phyloP scores from a whole-genome alignment of 2,888 invertebrate species.

The Petrolisthes cinctipes region DNA sequence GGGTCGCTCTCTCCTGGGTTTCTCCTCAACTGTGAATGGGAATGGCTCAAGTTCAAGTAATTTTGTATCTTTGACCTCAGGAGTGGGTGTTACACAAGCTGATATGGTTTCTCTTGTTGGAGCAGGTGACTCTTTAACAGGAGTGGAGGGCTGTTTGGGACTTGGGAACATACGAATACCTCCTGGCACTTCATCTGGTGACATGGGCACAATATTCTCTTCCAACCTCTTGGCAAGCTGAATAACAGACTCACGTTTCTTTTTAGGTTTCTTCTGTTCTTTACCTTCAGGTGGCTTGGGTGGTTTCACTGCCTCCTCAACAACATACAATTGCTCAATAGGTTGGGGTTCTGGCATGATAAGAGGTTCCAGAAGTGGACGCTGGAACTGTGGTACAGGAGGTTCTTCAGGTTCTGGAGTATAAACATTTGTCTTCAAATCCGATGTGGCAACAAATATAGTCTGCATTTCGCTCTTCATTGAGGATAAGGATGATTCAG shows the following conservation, averaged over 20 bases:
- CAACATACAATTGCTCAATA: conserved; percentile 16
- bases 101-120: conserved; percentile 35
- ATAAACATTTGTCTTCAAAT: conserved; percentile 39
- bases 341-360: conserved; percentile 34
- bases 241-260: conserved; percentile 62
- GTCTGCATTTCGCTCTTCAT: conserved; percentile 38
- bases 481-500: conserved; percentile 29
- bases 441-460: conserved; percentile 42
- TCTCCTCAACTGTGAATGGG: conserved; percentile 59
- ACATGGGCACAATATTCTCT: conserved; percentile 62
- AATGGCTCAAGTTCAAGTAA: conserved; percentile 65
- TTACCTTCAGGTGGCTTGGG: conserved; percentile 54
- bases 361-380: conserved; percentile 34
- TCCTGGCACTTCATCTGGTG: conserved; percentile 64
- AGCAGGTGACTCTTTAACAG: conserved; percentile 42
- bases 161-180: conserved; percentile 65
- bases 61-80: conserved; percentile 33
- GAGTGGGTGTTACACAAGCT: not conserved
- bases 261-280: conserved; percentile 58
- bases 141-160: conserved; percentile 61
- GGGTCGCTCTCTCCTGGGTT: conserved; percentile 51
- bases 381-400: not conserved
- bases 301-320: conserved; percentile 54
- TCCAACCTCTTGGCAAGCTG: conserved; percentile 61
- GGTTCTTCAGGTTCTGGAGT: conserved; percentile 15